Percentiles rank a stretch among this genome's conserved stretches.
phyloP scores from a whole-genome alignment of 1,140 invertebrate species.

The Notospermus geniculatus region DNA sequence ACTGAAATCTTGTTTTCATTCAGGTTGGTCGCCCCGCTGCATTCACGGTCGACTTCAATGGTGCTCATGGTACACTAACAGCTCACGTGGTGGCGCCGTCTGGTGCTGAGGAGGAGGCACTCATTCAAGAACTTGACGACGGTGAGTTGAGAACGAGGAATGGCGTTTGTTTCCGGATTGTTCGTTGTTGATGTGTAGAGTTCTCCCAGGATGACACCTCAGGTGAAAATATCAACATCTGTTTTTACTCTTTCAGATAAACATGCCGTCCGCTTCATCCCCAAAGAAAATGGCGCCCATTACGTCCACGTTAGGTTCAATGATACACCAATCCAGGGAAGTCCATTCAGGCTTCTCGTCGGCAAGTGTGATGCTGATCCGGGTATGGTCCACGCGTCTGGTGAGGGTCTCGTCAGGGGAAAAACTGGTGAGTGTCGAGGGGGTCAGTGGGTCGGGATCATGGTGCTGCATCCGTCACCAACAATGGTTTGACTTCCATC shows the following conservation, averaged over 20 bases:
- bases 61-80: constrained; percentile 83
- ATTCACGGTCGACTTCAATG: constrained; percentile 92
- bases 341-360: constrained; percentile 89
- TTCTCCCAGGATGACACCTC: no score
- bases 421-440: constrained; percentile 43
- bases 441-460: no score
- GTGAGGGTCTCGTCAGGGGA: constrained; percentile 69
- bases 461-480: no score
- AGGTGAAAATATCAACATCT: neutral
- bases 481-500: no score
- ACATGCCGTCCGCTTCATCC: constrained; percentile 87
- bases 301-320: constrained; percentile 93
- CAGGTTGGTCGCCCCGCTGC: constrained; percentile 83
- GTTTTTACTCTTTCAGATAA: constrained; percentile 47
- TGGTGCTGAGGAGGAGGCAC: constrained; percentile 91
- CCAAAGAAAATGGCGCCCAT: constrained; percentile 92
- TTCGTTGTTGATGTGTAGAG: no score
- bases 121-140: constrained; percentile 89
- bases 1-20: constrained; percentile 3
- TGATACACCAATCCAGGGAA: constrained; percentile 91
- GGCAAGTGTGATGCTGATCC: constrained; percentile 95
- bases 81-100: constrained; percentile 81
- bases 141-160: constrained; percentile 59
- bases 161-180: no score
- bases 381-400: constrained; percentile 85